Evolutionary conservation across 2,888 invertebrate genomes (phyloP), one percentile per base, ranked within the genome.

Genomic region (Drosophila hamatofila): DNA sequence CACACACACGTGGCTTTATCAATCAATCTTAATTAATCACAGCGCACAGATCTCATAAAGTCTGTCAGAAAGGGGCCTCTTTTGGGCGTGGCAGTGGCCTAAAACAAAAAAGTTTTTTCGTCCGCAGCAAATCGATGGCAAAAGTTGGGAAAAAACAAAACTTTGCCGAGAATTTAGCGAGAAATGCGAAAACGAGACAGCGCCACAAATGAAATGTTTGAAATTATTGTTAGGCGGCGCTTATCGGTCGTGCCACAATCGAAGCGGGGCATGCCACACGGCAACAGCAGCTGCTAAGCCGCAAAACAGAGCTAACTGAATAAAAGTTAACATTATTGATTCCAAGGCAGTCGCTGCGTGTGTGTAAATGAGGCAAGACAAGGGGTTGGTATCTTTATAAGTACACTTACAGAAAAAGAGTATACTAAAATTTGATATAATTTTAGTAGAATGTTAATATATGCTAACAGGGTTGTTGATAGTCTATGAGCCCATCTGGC

Each of bases 1-100:
- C 66, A 67, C 44, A 70, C 78, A 78, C 75, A 79, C 70, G 75
- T 58, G 54, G 67, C 68, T 67, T 88, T 92, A 92, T 92, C 92
- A 92, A 92, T 92, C 92, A 91, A 92, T 92, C 92, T 92, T 92
- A 92, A 92, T 92, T 92, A 92, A 92, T 92, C 92, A 92, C 83
- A 89, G 72, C 79, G 81, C 89, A 80, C 87, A 91, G 91, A 91
- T 91, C 91, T 79, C 85, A 86, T 77, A 70, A 83, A 89, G 63
- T 74, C 69, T 39, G 51, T 42, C 46, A 16, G 33, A 39, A 25
- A 23, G 51, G 8, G 56, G 37, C 12, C 18, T 11, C 25, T 35
- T 35, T 5, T 44, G 77, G 76, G 74, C 75, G 75, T 71, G 81
- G 70, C 78, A 67, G 52, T 65, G 83, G 83, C 83, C 81, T 65